Base-by-base conservation (phyloP, 2,797 vertebrate species). In the Chloroceryle inda region DNA sequence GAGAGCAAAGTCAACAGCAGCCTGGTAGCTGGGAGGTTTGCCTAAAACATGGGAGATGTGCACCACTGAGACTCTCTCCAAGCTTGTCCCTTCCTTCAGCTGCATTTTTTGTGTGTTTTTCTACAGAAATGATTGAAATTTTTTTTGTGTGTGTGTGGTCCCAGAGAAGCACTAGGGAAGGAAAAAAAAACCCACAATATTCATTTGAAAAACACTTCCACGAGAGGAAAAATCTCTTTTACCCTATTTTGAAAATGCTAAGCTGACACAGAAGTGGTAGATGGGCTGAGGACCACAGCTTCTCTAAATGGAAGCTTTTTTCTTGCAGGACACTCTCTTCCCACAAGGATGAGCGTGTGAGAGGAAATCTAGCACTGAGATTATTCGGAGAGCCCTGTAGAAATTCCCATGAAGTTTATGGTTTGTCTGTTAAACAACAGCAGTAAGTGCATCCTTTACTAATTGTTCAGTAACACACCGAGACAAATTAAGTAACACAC, bases 351-450 rank as follows among this genome's bases (percentile, higher is more conserved):
- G 14, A 67, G 31, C 7, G 2, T n/a, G 44, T 26, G 37, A 53
- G 20, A 83, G 29, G 29, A 92, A 81, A 59, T 37, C 27, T 37
- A n/a, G 26, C 58, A 50, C 26, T 26, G 47, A 40, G 31, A 35
- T 53, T 45, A 71, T 68, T 52, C 73, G 64, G 27, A 80, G 4
- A 85, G 27, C 26, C 53, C 64, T 79, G 26, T 13, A 88, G 56
- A 89, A 94, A 89, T 72, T 85, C 89, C 42, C 62, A n/a, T 64
- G 69, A 87, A 73, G 67, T 92, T 91, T 21, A 73, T 42, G 27
- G 52, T 35, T 89, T 87, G 52, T 59, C 73, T 87, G 52, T 47
- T 88, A 42, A 83, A 91, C 31, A 84, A 49, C 55, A 89, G 64
- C 72, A 89, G 55, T 13, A 67, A 87, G 64, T 40, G 72, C 23